These are phyloP conservation scores for Cephalopachus bancanus DNA, from an alignment of 2,797 vertebrate genomes.

Conservation along the genomic window DNA sequence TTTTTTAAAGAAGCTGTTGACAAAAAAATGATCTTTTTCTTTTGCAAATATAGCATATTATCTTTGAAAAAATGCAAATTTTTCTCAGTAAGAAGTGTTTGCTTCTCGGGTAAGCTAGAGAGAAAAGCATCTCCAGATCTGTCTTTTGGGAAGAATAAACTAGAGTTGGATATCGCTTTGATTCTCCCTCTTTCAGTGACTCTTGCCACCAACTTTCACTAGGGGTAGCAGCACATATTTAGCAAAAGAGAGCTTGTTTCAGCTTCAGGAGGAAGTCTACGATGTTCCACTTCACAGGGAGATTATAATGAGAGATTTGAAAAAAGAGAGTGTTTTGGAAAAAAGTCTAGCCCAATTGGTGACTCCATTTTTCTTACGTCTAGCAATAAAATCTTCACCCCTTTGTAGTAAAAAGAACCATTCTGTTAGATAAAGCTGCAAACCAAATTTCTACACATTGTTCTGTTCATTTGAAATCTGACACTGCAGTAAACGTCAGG, in stretches of 20 bases:
- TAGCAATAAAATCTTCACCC: neutral
- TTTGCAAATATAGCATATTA: neutral
- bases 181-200: neutral
- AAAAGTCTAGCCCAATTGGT: neutral
- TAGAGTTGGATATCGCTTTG: neutral
- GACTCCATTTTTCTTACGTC: neutral
- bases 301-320: neutral
- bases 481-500: neutral
- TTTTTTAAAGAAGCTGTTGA: neutral
- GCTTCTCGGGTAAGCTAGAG: neutral
- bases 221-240: neutral
- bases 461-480: neutral
- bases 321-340: neutral
- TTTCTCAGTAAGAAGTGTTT: neutral
- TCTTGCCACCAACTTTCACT: neutral
- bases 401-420: neutral
- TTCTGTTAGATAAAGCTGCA: neutral
- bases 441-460: neutral
- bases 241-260: neutral
- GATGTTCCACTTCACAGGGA: neutral
- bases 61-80: neutral
- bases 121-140: neutral
- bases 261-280: neutral
- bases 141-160: neutral
- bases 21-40: neutral